Percentiles rank a stretch among this genome's conserved stretches.
phyloP scores from a whole-genome alignment of 2,113 vertebrate genomes.

The Etheostoma spectabile region DNA sequence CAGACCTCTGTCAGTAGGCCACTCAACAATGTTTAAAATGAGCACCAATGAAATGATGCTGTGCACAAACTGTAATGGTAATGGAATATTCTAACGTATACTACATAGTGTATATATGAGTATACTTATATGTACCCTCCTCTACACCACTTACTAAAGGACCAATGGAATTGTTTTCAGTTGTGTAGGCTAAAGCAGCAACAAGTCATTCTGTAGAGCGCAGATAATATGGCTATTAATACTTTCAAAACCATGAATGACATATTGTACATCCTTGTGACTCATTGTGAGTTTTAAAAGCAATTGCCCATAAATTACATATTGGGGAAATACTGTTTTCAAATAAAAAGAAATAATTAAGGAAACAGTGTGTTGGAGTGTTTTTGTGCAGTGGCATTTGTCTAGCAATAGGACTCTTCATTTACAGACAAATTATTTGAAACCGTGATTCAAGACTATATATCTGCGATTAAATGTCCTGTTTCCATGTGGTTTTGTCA shows the following conservation, averaged over 20 bases:
- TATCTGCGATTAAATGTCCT: constrained; percentile 71
- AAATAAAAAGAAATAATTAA: constrained; percentile 47
- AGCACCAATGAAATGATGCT: background rate
- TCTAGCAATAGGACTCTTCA: constrained; percentile 48
- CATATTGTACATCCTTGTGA: constrained; percentile 40
- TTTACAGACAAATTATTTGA: constrained; percentile 63
- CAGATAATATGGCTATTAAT: constrained; percentile 36
- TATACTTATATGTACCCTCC: background rate
- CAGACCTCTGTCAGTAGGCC: background rate
- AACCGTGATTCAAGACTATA: constrained; percentile 64
- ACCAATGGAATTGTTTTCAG: background rate
- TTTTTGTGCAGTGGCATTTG: constrained; percentile 43
- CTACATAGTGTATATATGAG: background rate
- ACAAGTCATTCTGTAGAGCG: constrained; percentile 14
- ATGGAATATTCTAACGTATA: background rate
- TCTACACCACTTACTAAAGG: background rate
- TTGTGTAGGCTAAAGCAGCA: constrained; percentile 5
- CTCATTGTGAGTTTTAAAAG: constrained; percentile 48
- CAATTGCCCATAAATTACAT: constrained; percentile 54
- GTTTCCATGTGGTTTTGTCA: constrained; percentile 76
- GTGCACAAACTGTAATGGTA: background rate
- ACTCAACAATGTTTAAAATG: background rate
- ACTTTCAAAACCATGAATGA: constrained; percentile 34
- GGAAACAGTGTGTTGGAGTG: constrained; percentile 48
- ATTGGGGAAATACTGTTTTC: constrained; percentile 53